Conservation (phyloP, 2,797 vertebrate species). For the Cyclopterus lumpus region DNA sequence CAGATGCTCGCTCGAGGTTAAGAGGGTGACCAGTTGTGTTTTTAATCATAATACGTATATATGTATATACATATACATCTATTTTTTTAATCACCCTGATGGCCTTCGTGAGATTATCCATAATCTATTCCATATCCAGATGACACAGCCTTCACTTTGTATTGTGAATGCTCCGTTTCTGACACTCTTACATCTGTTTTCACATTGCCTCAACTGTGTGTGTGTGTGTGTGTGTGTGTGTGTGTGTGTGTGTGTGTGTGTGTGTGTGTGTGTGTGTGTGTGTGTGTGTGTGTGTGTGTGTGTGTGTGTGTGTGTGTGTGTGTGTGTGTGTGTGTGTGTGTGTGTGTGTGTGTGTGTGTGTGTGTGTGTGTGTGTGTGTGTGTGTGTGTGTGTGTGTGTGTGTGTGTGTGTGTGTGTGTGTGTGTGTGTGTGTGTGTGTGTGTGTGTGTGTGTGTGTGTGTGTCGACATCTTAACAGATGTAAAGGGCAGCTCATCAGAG, state of each 20-base stretch:
- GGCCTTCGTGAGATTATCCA: slow-evolving; percentile 4
- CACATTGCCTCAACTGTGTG: slow-evolving; percentile 38
- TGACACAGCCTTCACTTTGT: slow-evolving; percentile 41
- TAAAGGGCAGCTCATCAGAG: slow-evolving; percentile 20
- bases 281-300: no score
- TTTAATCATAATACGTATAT: not conserved
- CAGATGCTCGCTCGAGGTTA: not conserved
- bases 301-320: slow-evolving; percentile 43
- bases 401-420: no score
- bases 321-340: no score
- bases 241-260: no score
- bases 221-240: slow-evolving; percentile 30
- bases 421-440: slow-evolving; percentile 43
- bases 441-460: no score
- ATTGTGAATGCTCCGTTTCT: slow-evolving; percentile 36
- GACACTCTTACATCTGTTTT: slow-evolving; percentile 59
- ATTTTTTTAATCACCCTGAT: not conserved
- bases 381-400: slow-evolving; percentile 43
- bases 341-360: slow-evolving; percentile 43
- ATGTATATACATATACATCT: no score
- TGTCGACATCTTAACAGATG: slow-evolving; percentile 37
- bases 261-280: slow-evolving; percentile 43
- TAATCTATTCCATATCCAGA: slow-evolving; percentile 51
- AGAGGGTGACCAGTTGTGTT: not conserved
- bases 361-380: no score